Conservation (phyloP, 2,113 vertebrate genomes). For the Falco punctatus region DNA sequence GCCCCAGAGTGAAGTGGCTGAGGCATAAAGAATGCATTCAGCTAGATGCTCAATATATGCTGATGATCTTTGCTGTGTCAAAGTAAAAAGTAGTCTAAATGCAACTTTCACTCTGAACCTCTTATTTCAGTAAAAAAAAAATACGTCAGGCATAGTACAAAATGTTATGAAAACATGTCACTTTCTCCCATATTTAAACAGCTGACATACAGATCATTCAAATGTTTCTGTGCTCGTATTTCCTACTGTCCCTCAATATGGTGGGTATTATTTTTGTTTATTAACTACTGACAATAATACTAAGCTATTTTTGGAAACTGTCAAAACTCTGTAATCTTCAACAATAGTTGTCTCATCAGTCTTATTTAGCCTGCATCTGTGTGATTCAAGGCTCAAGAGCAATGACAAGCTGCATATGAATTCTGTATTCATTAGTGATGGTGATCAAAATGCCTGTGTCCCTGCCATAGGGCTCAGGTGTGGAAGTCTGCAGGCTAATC, state of each 20-base stretch:
- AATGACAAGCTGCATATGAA: constrained; percentile 80
- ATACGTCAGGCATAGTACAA: background rate
- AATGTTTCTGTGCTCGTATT: background rate
- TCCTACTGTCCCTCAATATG: background rate
- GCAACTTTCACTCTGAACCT: background rate
- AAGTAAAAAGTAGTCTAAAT: background rate
- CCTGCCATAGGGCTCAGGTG: constrained; percentile 80
- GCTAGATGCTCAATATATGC: accelerated
- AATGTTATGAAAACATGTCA: background rate
- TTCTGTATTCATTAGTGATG: constrained; percentile 77
- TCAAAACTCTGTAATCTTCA: constrained; percentile 70
- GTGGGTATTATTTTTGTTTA: constrained; percentile 13
- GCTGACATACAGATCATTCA: background rate
- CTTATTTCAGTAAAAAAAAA: background rate
- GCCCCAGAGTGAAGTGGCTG: background rate
- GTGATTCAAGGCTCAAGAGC: constrained; percentile 48
- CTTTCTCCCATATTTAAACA: background rate
- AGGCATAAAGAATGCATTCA: accelerated
- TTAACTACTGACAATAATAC: background rate
- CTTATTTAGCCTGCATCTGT: constrained; percentile 62
- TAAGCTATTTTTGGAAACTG: constrained; percentile 46
- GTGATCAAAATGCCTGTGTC: constrained; percentile 74
- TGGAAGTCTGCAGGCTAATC: constrained; percentile 72
- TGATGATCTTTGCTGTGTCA: background rate
- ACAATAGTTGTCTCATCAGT: constrained; percentile 59